Evolutionary conservation across 2,113 vertebrate species (phyloP), one percentile per base, ranked within the genome.

Genomic region (Centropus unirufus): DNA sequence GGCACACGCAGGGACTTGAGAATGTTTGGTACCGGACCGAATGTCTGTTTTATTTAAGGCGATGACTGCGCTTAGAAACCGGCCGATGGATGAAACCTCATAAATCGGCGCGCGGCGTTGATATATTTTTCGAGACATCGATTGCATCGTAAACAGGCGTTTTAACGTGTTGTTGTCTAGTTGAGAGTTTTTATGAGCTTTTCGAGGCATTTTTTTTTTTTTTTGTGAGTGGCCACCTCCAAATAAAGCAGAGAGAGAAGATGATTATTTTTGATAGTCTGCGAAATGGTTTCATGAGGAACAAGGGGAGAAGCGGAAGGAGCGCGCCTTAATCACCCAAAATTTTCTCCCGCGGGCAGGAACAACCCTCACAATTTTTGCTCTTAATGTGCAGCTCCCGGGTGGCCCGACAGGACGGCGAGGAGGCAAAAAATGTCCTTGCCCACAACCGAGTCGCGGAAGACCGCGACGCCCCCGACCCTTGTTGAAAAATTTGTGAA

Each of bases 321-420:
- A 58, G 12, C 11, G 8, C 12, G 17, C 42, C 62, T 63, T 59
- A 17, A 47, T 9, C 52, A 46, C 24, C 18, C 61, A 2, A 11
- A 34, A 34, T 39, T 70, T 49, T 62, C 30, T 79, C 67, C 15
- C 9, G 2, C 10, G 47, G 6, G n/a, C 42, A 64, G 64, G 36
- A 83, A 69, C 8, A 57, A 24, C 14, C 36, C 17, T 23, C 34
- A 12, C 26, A 39, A 0, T 39, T 34, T 88, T 84, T 78, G n/a
- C 22, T 58, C 10, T 44, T 23, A 34, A 17, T 5, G 4, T 1
- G 8, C 34, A 78, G 46, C 40, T 29, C 44, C 61, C 19, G 27
- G 7, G 12, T 21, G 36, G 9, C 26, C 32, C 0, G 0, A 1
- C 6, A 2, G 15, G 63, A 5, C 22, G 5, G 0, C 2, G 22